Evolutionary conservation across 2,888 invertebrate genomes (phyloP), one percentile per base, ranked within the genome.

Genomic region (Hemicrepidius hirtus): DNA sequence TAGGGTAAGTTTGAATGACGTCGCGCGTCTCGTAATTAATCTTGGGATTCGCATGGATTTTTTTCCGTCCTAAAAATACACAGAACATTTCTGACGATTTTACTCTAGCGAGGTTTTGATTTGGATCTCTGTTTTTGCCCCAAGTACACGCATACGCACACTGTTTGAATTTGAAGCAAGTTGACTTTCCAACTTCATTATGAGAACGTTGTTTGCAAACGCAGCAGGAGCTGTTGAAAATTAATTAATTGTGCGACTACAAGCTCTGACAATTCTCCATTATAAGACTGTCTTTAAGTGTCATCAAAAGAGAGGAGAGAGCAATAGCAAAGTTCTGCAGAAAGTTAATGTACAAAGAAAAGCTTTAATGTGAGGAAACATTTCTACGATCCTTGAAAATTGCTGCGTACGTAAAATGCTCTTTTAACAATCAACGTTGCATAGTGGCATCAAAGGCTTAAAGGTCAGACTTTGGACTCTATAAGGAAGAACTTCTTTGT

Each of bases 371-470:
- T 13, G 44, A 1, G 13, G 24, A 18, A 13, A 53, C 24, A 53
- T 53, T 24, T 28, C 28, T n/a, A 57, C 12, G 20, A 18, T 57
- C 35, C 12, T 16, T 12, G 20, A 18, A 37, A 57, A 57, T 37
- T 37, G 60, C 60, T 62, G 20, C 24, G 41, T 62, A 24, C 9
- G 60, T 28, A 9, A 62, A 62, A 62, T 28, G 60, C 28, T 62
- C 60, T 62, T 62, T 62, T 62, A 24, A 44, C 60, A 62, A 62
- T 62, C 60, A 57, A 21, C 21, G 44, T 24, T 62, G 60, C 60
- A 62, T 57, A 62, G 44, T 16, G 12, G 37, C 41, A 24, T 44
- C 16, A 24, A 28, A 21, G 24, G 41, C 44, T 21, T 44, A 37
- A 13, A 44, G 60, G 41, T 18, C 24, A 44, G 28, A 62, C 28